phyloP scores from a whole-genome alignment of 2,113 vertebrate species.

The Tichodroma muraria region DNA sequence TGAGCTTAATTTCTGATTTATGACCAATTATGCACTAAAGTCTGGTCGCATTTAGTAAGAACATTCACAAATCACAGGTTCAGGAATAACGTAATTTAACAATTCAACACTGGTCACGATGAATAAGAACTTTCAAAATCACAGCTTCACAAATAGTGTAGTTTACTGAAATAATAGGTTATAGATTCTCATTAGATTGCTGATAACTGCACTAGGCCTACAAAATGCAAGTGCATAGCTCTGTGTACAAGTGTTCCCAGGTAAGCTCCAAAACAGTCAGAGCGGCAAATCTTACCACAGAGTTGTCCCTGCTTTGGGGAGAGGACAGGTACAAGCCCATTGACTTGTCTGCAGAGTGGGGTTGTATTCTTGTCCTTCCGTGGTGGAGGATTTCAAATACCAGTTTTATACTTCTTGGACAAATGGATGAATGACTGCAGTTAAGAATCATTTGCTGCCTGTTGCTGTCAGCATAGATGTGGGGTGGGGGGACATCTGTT shows the following conservation, averaged over 20 bases:
- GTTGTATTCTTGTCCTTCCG: neutral
- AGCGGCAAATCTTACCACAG: neutral
- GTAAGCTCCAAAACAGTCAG: neutral
- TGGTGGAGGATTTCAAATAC: neutral
- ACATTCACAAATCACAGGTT: neutral
- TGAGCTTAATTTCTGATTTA: neutral
- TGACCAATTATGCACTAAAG: neutral
- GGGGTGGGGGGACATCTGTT: neutral
- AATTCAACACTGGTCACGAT: neutral
- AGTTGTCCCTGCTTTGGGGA: neutral
- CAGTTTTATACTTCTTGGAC: neutral
- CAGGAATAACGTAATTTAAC: neutral
- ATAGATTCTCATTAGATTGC: neutral
- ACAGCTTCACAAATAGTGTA: neutral
- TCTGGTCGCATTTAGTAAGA: neutral
- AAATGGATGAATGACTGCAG: neutral
- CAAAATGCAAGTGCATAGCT: neutral
- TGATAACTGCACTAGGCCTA: neutral
- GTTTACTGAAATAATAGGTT: neutral
- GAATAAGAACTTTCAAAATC: neutral
- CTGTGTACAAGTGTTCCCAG: neutral
- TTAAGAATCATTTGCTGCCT: neutral
- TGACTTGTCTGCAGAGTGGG: neutral
- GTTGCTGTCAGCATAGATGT: neutral
- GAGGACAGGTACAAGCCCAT: neutral